A percentile compares a stretch with the other conserved stretches of the same genome.
Evolutionary conservation across 2,113 vertebrate species (phyloP).

Genomic region (Lepisosteus osseus): DNA sequence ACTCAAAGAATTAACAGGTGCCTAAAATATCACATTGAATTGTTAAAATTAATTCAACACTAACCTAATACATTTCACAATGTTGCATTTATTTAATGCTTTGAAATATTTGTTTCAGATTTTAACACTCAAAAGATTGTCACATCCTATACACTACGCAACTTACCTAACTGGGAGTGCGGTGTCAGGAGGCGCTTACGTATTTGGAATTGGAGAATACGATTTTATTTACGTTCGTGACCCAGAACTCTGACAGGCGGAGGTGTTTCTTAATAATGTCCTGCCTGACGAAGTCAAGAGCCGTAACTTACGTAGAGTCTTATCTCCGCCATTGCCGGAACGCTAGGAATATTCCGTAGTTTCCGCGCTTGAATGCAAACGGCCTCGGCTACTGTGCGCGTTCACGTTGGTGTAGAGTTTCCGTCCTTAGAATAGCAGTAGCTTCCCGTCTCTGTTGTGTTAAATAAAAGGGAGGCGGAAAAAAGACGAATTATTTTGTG

Average conservation of each 20-base stretch:
- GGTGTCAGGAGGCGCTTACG: neutral
- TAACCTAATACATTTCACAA: neutral
- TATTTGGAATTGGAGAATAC: constrained; percentile 23
- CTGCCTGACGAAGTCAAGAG: constrained; percentile 10
- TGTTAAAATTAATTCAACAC: neutral
- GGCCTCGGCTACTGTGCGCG: constrained; percentile 5
- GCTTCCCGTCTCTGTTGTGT: constrained; percentile 7
- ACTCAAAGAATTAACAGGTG: neutral
- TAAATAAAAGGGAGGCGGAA: constrained; percentile 8
- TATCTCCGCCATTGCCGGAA: neutral
- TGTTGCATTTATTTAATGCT: neutral
- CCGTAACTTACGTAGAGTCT: constrained; percentile 9
- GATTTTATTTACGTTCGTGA: constrained; percentile 3
- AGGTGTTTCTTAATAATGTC: neutral
- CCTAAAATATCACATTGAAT: neutral
- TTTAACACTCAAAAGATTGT: neutral
- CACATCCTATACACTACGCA: constrained; percentile 13
- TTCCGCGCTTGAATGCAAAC: constrained; percentile 13
- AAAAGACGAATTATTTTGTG: neutral
- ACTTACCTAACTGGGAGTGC: constrained; percentile 9
- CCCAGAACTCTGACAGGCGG: constrained; percentile 17
- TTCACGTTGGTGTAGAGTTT: constrained; percentile 21
- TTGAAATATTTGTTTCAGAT: neutral
- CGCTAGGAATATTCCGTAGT: constrained; percentile 13
- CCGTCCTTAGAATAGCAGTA: constrained; percentile 24